Evolutionary conservation across 2,888 invertebrate species (phyloP).

Genomic region (Synergus laeviventris): DNA sequence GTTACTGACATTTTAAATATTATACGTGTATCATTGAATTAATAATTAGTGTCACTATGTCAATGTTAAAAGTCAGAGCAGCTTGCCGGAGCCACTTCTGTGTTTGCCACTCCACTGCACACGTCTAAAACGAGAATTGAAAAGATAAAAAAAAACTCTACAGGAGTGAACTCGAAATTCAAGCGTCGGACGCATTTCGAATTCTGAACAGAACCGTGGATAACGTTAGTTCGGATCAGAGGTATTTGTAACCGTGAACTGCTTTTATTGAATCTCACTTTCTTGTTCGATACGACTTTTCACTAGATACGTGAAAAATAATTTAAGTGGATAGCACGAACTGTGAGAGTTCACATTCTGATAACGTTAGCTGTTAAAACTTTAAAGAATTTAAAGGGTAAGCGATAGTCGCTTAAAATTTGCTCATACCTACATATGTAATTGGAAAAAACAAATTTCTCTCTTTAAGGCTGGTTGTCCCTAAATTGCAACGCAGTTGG

Average conservation of each 20-base stretch:
- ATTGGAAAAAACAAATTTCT: too few relatives aligned
- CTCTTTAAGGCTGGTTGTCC: too few relatives aligned
- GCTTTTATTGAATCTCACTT: conserved; percentile 65
- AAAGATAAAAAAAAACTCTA: conserved; percentile 15
- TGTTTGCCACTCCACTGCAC: conserved; percentile 32
- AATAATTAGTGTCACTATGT: conserved; percentile 2
- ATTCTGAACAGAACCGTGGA: conserved; percentile 56
- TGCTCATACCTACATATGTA: too few relatives aligned
- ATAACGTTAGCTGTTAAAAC: background rate
- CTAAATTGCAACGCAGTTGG: too few relatives aligned
- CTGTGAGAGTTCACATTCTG: conserved; percentile 1
- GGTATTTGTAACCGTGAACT: conserved; percentile 58
- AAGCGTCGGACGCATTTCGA: conserved; percentile 52
- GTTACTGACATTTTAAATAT: too few relatives aligned
- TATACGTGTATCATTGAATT: conserved; percentile 3
- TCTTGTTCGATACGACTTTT: conserved; percentile 46
- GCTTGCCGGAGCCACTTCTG: conserved; percentile 10
- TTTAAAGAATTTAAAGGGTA: background rate
- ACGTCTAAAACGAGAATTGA: conserved; percentile 33
- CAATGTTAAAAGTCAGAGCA: conserved; percentile 6
- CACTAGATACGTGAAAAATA: conserved; percentile 54
- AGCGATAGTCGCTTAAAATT: background rate
- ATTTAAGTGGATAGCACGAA: conserved; percentile 49
- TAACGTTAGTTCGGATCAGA: conserved; percentile 64
- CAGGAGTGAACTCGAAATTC: conserved; percentile 14